Base-by-base conservation (phyloP, 2,888 invertebrate species). In the Agriotes lineatus region DNA sequence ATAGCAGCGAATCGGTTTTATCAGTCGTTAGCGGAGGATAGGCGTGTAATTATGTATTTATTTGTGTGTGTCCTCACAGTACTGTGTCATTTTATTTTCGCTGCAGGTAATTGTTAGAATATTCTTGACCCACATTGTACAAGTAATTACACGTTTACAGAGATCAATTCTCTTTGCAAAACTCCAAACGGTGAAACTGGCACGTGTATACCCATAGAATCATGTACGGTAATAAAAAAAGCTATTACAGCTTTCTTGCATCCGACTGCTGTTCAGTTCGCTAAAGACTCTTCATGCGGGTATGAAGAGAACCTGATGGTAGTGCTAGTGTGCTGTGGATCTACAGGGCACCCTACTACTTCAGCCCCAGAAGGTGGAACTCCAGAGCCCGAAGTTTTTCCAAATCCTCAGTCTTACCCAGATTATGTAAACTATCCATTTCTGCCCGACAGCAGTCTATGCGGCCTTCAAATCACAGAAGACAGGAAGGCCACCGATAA, bases 321-420 rank as follows among this genome's bases (percentile, higher is more conserved):
- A n/a, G n/a, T n/a, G n/a, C n/a, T n/a, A n/a, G 87, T 88, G 0
- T 87, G 87, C 76, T 87, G 87, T 54, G 76, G 75, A 4, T 50
- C 71, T 3, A 39, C 39, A 1, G 56, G 57, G 5, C 12, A 33
- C 2, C 9, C 33, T 10, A 52, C 52, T 33, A 14, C 14, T 5
- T 9, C 52, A 25, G n/a, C 22, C 0, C 16, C 12, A 3, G 16
- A n/a, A 9, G 18, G 20, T 1, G 22, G 16, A 1, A 22, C 48
- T 7, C 19, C 30, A 18, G 7, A 22, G 6, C 50, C 62, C 0
- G 22, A 30, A 0, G 18, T 25, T n/a, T 20, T 22, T 42, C 2
- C 19, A 5, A 1, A 52, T 7, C 19, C 5, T 0, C 9, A 16
- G 19, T 44, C 58, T 1, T 1, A 3, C 9, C 30, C 58, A 1